Evolutionary conservation across 1,140 invertebrate species (phyloP), one percentile per base, ranked within the genome.

Genomic region (Lanistes nyassanus): DNA sequence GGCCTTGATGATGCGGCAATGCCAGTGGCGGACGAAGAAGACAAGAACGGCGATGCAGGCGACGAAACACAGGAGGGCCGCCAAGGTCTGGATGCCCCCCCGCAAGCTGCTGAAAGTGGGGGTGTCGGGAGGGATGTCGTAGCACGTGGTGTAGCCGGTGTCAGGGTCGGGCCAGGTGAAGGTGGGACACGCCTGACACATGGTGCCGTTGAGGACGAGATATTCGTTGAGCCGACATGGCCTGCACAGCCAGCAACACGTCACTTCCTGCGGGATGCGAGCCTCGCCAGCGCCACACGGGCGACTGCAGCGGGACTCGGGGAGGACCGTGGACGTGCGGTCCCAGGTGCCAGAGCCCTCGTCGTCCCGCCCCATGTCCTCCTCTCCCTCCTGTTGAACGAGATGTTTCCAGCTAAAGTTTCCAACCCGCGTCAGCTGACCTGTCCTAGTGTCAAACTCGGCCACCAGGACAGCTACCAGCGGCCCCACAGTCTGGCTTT

Each of bases 1-100:
- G 0, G 96, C 96, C 77, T 95, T 92, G 47, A 98, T 96, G 37
- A 94, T 0, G 95, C 95, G 1, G 95, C 96, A 79, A 95, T 92
- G 83, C 94, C 73, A 94, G 87, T 95, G 92, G 65, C 91, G 92
- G 29, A 93, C 81, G 89, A 94, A 95, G 72, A 94, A 92, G 7
- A 90, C 90, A 16, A 90, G 86, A 19, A 90, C 86, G n/a, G 74
- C 34, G 21, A 73, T 34, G 19, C 76, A 71, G 16, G 85, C 75
- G 16, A 90, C 53, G 37, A 91, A 88, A 19, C 92, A 91, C 29
- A 91, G 55, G 53, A 86, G 80, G 0, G 91, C 86, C 55, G 92
- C 81, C 55, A 82, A 80, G 0, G 90, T 82, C 31, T 91, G 90
- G 23, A 91, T 85, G 42, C 92, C 83, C 37, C 90, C 87, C 72